Evolutionary conservation across 2,113 vertebrate species (phyloP), one percentile per base, ranked within the genome.

Genomic region (Myiozetetes cayanensis): DNA sequence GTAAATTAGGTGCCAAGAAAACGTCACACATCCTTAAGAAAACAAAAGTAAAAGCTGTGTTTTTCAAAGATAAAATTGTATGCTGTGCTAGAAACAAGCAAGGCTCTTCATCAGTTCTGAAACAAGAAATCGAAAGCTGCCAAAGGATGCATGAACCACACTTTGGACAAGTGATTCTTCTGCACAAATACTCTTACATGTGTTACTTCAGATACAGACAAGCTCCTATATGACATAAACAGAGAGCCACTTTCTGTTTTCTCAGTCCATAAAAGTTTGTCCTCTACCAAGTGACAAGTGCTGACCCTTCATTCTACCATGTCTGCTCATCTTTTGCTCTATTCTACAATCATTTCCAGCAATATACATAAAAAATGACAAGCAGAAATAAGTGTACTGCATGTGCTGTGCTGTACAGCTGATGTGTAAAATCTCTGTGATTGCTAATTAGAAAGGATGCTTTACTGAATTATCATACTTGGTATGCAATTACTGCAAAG

Each of bases 381-480:
- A 87, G 67, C 21, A 93, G 76, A 96, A 80, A 21, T 62, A 89
- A 80, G 49, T 21, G 49, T 46, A 37, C 53, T 72, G 20, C 47
- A 23, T 31, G 50, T 37, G 39, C 56, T 81, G 10, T 61, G 66
- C 67, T 87, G 53, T 75, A 88, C 0, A 93, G 58, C 30, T 90
- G 62, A 92, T 67, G 76, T 12, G 21, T 37, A 82, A 68, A 43
- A 30, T 72, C 78, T 94, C 67, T 44, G 35, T 59, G 76, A 62
- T 30, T 89, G 68, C 56, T 95, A 96, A 97, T 97, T 85, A 94
- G 66, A 95, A 97, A 95, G 44, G 73, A 95, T 83, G 39, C 9
- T 93, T 85, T 89, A 78, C 49, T 85, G 23, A 96, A 93, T 91
- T 96, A 97, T 44, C 88, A 81, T 77, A 92, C 66, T 94, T 95